Evolutionary conservation across 2,113 vertebrate species (phyloP), one percentile per base, ranked within the genome.

Genomic region (Nyctibius bracteatus): DNA sequence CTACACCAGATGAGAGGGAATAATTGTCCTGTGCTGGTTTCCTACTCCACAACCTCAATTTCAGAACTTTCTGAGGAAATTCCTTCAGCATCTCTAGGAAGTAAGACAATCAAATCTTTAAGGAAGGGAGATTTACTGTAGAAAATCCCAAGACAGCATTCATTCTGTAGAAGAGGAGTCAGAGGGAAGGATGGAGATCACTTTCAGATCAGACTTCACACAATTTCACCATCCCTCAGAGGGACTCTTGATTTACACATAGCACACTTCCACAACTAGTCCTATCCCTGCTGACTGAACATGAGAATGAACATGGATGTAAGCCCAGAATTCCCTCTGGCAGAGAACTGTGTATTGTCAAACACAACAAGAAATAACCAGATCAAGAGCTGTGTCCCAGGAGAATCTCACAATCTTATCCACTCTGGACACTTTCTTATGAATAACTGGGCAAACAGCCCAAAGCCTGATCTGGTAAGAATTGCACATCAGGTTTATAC

Each of bases 361-460:
- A 97, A 84, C 35, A 52, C 57, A 95, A 94, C 28, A 86, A 94
- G 73, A 90, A 90, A 88, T 74, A 97, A 74, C 39, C 19, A 94
- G 89, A 96, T 92, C 72, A 94, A 96, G 95, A 94, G 78, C 65
- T 84, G 27, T 31, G 47, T 94, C 94, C 68, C 92, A 92, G 77
- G 65, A 92, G 83, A 92, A 81, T 94, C 88, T 92, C 81, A 95
- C 63, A 81, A 63, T 81, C 89, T 94, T 81, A 91, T 63, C 61
- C 91, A 91, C 65, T 59, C 81, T 84, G 93, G 95, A 94, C 94
- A 81, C 93, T 96, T 95, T 92, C 86, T 95, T 96, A 89, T 57
- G 89, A 94, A 92, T 62, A 96, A 96, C 95, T 94, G 95, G 96
- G 95, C 94, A 96, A 96, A 91, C 68, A 81, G 95, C 96, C 95